These are phyloP conservation scores for Progne subis DNA, from an alignment of 2,113 vertebrate species.

Conservation along the genomic window DNA sequence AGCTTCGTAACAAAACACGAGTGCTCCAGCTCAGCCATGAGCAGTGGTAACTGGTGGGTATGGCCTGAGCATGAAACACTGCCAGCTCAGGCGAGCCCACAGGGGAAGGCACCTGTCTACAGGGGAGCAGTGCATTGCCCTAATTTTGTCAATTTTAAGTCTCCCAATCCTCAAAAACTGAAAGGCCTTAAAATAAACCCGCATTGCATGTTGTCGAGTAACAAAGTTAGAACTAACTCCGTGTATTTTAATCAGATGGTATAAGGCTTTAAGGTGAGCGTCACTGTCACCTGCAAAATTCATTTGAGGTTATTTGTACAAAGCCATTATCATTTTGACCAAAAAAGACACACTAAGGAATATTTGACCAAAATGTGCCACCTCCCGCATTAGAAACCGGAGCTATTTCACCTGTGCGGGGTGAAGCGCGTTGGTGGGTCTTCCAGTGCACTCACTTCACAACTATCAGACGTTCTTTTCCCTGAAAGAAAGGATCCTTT, in stretches of 20 bases:
- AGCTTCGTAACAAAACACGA: background rate
- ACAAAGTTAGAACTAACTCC: constrained; percentile 21
- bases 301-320: background rate
- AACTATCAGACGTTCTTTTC: constrained; percentile 20
- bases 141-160: background rate
- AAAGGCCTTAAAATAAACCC: constrained; percentile 7
- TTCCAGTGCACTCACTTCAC: constrained; percentile 43
- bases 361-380: background rate
- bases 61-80: background rate
- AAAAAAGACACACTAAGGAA: background rate
- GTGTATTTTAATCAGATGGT: background rate
- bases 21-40: background rate
- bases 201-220: background rate
- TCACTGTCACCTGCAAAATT: background rate
- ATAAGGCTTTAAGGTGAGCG: background rate
- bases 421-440: background rate
- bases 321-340: background rate
- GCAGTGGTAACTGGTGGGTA: background rate
- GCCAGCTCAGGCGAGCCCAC: background rate
- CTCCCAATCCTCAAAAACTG: background rate
- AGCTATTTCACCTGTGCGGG: constrained; percentile 47
- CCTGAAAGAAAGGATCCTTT: constrained; percentile 11
- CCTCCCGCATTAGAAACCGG: background rate
- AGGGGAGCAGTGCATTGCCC: background rate
- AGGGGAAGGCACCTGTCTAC: background rate